A percentile compares a stretch with the other conserved stretches of the same genome.
Conservation (phyloP, 1,140 invertebrate species). For the Venturia canescens region DNA sequence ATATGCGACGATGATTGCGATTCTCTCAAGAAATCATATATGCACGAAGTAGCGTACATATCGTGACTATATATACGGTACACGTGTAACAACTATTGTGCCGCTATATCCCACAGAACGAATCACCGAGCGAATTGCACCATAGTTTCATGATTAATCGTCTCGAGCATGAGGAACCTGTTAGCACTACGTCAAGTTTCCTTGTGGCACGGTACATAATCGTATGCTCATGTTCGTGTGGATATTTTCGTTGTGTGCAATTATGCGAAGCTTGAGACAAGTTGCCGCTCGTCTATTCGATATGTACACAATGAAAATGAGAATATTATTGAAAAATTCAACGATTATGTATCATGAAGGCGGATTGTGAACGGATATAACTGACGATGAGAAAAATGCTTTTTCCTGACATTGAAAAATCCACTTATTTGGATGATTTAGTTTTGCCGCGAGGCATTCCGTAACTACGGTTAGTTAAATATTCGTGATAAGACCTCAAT, state of each 20-base stretch:
- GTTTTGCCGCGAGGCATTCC: too few species aligned
- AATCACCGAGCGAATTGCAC: conserved; percentile 21
- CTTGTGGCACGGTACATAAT: background rate
- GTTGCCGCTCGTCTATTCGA: background rate
- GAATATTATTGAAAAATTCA: too few species aligned
- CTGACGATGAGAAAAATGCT: too few species aligned
- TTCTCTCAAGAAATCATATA: background rate
- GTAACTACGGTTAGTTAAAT: too few species aligned
- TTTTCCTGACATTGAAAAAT: too few species aligned
- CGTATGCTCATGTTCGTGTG: too few species aligned
- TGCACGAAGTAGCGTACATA: background rate
- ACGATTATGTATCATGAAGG: too few species aligned
- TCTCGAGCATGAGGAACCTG: conserved; percentile 16
- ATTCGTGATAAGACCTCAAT: too few species aligned
- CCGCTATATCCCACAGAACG: conserved; percentile 19
- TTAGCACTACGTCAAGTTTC: conserved; percentile 36
- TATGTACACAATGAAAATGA: background rate
- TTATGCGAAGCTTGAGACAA: background rate
- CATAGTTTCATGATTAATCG: conserved; percentile 35
- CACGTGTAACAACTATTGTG: conserved; percentile 4
- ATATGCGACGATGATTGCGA: background rate
- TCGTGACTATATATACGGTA: conserved; percentile 19
- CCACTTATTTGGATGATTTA: too few species aligned
- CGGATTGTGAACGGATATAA: too few species aligned
- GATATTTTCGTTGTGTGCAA: background rate